Evolutionary conservation across 2,113 vertebrate species (phyloP).

Genomic region (Falcunculus frontatus): DNA sequence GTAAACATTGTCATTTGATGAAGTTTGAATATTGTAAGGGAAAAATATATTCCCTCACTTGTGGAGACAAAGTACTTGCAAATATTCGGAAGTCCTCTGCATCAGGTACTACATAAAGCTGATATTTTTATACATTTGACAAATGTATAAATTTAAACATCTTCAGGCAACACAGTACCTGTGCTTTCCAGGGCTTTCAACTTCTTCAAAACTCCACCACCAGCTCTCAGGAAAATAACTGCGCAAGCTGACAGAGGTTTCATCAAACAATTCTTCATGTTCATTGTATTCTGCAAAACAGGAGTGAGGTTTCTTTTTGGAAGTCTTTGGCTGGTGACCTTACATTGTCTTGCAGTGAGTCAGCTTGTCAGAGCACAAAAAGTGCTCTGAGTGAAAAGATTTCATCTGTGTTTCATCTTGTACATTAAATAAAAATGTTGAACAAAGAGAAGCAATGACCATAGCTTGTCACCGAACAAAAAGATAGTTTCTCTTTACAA

Average conservation of each 20-base stretch:
- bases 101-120: not conserved
- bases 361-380: not conserved
- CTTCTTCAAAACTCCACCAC: conserved; percentile 54
- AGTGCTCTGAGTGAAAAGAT: not conserved
- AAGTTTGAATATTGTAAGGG: not conserved
- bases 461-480: not conserved
- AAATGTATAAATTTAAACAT: not conserved
- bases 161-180: conserved; percentile 3
- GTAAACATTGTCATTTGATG: not conserved
- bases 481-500: not conserved
- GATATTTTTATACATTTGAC: not conserved
- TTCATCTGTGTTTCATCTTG: not conserved
- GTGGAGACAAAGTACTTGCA: not conserved
- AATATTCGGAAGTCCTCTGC: not conserved
- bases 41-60: not conserved
- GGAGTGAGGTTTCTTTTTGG: not conserved
- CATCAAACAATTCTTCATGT: conserved; percentile 63
- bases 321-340: not conserved
- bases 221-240: conserved; percentile 77
- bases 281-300: conserved; percentile 23
- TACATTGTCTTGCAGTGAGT: not conserved
- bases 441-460: not conserved
- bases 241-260: conserved; percentile 44
- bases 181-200: conserved; percentile 20
- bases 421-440: not conserved